Percentiles rank a stretch among this genome's conserved stretches.
These are phyloP conservation scores for Natator depressus DNA, from an alignment of 2,113 vertebrate species.

Conservation along the genomic window DNA sequence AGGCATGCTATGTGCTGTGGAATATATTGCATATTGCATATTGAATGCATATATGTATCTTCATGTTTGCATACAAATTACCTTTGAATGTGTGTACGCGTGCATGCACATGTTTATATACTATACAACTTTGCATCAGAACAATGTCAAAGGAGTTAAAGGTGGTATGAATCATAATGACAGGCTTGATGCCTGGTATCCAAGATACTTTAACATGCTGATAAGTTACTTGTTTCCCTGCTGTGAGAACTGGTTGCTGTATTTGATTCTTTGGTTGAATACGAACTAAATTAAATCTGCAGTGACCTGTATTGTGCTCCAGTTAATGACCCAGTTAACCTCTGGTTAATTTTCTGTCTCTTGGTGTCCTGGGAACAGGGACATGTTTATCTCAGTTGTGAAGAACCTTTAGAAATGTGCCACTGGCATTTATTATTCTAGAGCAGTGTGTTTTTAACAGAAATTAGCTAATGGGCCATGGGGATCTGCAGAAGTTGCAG, in stretches of 20 bases:
- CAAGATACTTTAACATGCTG: slow-evolving; percentile 71
- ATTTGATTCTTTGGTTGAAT: slow-evolving; percentile 71
- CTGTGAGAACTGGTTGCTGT: slow-evolving; percentile 81
- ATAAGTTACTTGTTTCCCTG: slow-evolving; percentile 74
- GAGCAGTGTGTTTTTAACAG: slow-evolving; percentile 76
- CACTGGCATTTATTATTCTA: slow-evolving; percentile 68
- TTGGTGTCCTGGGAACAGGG: slow-evolving; percentile 83
- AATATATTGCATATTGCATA: background rate
- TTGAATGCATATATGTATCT: background rate
- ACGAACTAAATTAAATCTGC: slow-evolving; percentile 78
- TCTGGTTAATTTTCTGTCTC: slow-evolving; percentile 75
- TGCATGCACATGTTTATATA: background rate
- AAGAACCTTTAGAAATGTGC: slow-evolving; percentile 78
- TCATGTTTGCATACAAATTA: background rate
- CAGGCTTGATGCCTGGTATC: slow-evolving; percentile 68
- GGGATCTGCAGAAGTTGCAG: slow-evolving; percentile 63
- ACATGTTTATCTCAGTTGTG: slow-evolving; percentile 75
- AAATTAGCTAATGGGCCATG: slow-evolving; percentile 74
- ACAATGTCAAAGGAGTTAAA: slow-evolving; percentile 44
- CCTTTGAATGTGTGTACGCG: background rate
- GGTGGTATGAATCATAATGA: slow-evolving; percentile 48
- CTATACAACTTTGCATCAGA: slow-evolving; percentile 30
- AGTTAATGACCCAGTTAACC: slow-evolving; percentile 81
- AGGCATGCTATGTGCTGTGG: background rate
- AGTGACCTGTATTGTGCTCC: slow-evolving; percentile 77